Base-by-base conservation (phyloP, 2,888 invertebrate genomes). In the Oscheius onirici region DNA sequence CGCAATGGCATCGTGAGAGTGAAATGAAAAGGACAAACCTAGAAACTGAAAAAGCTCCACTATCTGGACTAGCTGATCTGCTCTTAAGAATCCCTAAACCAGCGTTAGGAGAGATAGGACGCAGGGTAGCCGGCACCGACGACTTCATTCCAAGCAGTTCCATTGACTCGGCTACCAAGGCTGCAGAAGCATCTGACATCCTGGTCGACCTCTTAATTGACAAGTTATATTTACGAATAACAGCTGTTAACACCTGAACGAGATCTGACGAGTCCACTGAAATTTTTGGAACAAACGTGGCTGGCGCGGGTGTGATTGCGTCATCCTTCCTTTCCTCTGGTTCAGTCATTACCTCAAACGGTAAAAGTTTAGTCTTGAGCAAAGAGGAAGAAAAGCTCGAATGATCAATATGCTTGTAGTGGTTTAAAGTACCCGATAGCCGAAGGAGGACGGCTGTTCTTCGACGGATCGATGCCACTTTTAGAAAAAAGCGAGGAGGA, bases 101-200 rank as follows among this genome's bases (percentile, higher is more conserved):
- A 28, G 8, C 20, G 15, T 43, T 49, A 6, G 73, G 74, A 22
- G 71, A 66, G 26, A 74, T 69, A 22, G 76, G 76, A 43, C 76
- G 54, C 24, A 78, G 72, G 17, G 74, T 76, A 58, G 78, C 73
- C 17, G 67, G 71, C 11, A 69, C 22, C 0, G 78, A 78, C 13
- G 76, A 73, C 40, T 74, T 71, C 67, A 78, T 34, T 28, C 74
- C 74, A 17, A 78, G 51, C 15, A 78, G 72, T 20, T 73, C 69
- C 24, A 76, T 44, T 2, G 76, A 74, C 34, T 78, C 78, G 44
- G 74, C 78, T 10, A 78, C 75, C 28, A 78, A 26, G 0, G 60
- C 43, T 11, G 74, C 69, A 24, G 78, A 78, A 1, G 69, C 22
- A 1, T 63, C 76, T 1, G 76, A 74, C 54, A 78, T 71, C 34